Conservation (phyloP, 2,888 invertebrate genomes). For the Euphydryas editha region DNA sequence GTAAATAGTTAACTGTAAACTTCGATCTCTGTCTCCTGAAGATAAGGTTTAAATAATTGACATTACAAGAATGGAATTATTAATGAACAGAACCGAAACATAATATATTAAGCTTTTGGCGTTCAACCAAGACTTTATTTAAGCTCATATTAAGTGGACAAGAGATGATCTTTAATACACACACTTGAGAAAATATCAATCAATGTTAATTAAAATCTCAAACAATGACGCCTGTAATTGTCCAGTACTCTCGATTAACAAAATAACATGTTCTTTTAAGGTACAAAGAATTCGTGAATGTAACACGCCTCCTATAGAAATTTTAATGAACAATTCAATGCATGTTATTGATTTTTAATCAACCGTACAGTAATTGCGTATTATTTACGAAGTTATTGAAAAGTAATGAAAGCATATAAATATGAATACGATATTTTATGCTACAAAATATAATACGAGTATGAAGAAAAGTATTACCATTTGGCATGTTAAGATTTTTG, state of each 20-base stretch:
- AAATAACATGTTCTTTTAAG: conserved; percentile 28
- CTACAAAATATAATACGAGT: background rate
- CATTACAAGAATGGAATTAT: conserved; percentile 33
- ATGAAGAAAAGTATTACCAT: background rate
- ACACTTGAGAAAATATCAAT: conserved; percentile 20
- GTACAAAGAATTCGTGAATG: conserved; percentile 11
- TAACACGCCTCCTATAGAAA: conserved; percentile 12
- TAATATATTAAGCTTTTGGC: conserved; percentile 29
- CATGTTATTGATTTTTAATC: conserved; percentile 1
- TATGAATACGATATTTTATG: background rate
- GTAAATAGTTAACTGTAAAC: conserved; percentile 33
- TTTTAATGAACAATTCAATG: background rate
- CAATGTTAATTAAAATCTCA: conserved; percentile 25
- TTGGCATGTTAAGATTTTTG: background rate
- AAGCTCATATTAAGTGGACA: conserved; percentile 19
- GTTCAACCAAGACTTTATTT: conserved; percentile 20
- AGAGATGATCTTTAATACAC: conserved; percentile 21
- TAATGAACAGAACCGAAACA: conserved; percentile 30
- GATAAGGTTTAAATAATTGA: conserved; percentile 40
- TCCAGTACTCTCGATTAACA: conserved; percentile 17
- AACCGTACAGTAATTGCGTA: background rate
- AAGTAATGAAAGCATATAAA: background rate
- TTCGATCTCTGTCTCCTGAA: conserved; percentile 28
- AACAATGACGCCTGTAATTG: conserved; percentile 15
- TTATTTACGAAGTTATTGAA: conserved; percentile 10